These are phyloP conservation scores for Hydrotaea cyrtoneurina DNA, from an alignment of 2,888 invertebrate species.

Conservation along the genomic window DNA sequence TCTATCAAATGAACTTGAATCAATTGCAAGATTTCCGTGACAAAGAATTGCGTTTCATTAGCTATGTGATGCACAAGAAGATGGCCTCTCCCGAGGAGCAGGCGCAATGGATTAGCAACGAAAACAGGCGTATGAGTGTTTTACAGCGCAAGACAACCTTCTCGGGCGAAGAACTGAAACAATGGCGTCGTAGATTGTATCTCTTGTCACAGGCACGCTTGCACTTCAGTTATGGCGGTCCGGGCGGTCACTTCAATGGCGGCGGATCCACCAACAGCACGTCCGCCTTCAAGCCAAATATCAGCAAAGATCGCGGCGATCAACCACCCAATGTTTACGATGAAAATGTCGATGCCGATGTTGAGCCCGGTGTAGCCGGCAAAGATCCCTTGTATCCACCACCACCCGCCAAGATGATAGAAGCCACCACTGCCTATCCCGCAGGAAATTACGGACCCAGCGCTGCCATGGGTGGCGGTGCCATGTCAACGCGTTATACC, in stretches of 20 bases:
- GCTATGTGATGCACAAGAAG: conserved; percentile 74
- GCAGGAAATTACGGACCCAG: conserved; percentile 61
- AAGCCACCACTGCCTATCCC: conserved; percentile 27
- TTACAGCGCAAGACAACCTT: conserved; percentile 71
- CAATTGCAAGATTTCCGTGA: conserved; percentile 77
- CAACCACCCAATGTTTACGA: conserved; percentile 79
- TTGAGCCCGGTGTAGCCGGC: conserved; percentile 76
- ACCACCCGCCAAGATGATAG: conserved; percentile 58
- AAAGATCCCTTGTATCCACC: conserved; percentile 66
- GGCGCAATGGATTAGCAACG: conserved; percentile 71
- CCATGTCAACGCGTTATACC: conserved; percentile 63
- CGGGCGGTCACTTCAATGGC: conserved; percentile 72
- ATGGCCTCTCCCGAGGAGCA: conserved; percentile 70
- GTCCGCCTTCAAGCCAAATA: conserved; percentile 69
- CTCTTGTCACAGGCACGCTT: conserved; percentile 76
- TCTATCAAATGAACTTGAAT: conserved; percentile 74
- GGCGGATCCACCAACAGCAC: conserved; percentile 70
- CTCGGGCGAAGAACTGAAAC: conserved; percentile 71
- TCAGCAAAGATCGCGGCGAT: conserved; percentile 79
- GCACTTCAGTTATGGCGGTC: conserved; percentile 70
- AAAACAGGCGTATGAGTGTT: conserved; percentile 70
- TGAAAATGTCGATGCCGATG: conserved; percentile 74
- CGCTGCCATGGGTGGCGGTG: conserved; percentile 62
- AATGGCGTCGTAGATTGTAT: conserved; percentile 77
- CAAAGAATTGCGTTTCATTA: conserved; percentile 74